Conservation (phyloP, 2,113 vertebrate genomes). For the Calyptomena viridis region DNA sequence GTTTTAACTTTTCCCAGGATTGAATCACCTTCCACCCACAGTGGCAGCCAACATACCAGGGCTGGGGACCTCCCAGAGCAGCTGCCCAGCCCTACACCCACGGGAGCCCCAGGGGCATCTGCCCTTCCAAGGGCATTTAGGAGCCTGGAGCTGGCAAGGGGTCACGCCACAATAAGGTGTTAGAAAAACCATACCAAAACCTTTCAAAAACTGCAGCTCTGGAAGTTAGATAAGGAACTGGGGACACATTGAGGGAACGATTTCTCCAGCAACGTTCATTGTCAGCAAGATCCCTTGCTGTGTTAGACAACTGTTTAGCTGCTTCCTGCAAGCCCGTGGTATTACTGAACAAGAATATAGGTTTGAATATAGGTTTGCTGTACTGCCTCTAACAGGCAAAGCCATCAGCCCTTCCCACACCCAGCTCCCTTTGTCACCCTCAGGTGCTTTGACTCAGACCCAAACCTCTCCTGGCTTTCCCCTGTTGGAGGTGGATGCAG, state of each 20-base stretch:
- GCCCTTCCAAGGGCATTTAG: neutral
- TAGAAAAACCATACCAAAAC: neutral
- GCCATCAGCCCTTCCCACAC: neutral
- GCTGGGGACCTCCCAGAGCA: neutral
- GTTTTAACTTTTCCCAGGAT: neutral
- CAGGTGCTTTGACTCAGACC: neutral
- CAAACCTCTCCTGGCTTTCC: neutral
- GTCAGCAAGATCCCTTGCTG: constrained; percentile 2
- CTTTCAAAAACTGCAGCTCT: neutral
- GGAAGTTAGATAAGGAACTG: neutral
- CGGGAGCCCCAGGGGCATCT: neutral
- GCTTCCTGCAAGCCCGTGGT: neutral
- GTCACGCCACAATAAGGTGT: rapidly evolving
- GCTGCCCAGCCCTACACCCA: neutral
- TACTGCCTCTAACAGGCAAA: neutral
- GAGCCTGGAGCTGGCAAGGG: rapidly evolving
- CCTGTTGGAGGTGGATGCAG: neutral
- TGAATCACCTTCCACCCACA: rapidly evolving
- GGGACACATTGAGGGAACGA: neutral
- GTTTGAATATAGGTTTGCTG: neutral
- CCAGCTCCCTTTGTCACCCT: neutral
- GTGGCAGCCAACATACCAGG: rapidly evolving
- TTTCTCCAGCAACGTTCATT: neutral
- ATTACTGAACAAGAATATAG: neutral
- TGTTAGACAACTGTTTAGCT: constrained; percentile 14